Percentiles rank a stretch among this genome's conserved stretches.
These are phyloP conservation scores for Celastrina argiolus DNA, from an alignment of 2,888 invertebrate genomes.

Conservation along the genomic window DNA sequence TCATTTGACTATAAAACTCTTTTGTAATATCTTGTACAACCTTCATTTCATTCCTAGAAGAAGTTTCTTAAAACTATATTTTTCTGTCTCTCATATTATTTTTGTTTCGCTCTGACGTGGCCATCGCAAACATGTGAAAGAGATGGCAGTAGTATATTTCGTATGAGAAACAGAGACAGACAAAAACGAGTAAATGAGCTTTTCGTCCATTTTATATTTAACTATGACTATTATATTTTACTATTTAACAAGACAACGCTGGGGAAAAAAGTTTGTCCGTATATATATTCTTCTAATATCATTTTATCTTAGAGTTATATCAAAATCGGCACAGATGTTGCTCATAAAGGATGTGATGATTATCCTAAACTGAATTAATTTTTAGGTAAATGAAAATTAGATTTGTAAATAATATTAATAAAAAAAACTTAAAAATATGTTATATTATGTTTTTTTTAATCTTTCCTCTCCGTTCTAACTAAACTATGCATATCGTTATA, in stretches of 20 bases:
- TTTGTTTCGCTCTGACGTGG: not conserved
- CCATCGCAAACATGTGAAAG: too few relatives aligned
- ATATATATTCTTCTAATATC: not conserved
- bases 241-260: not conserved
- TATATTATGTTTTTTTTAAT: slow-evolving; percentile 37
- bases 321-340: slow-evolving; percentile 27
- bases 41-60: not conserved
- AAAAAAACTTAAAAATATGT: slow-evolving; percentile 40
- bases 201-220: too few relatives aligned
- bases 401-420: slow-evolving; percentile 74
- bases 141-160: too few relatives aligned
- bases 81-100: not conserved
- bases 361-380: slow-evolving; percentile 48
- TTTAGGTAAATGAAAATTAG: slow-evolving; percentile 71
- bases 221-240: not conserved
- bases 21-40: not conserved
- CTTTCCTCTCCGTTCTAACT: slow-evolving; percentile 24
- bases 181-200: not conserved
- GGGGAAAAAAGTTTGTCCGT: not conserved
- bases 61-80: not conserved
- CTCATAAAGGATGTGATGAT: slow-evolving; percentile 45
- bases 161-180: too few relatives aligned
- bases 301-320: slow-evolving; percentile 4
- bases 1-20: not conserved
- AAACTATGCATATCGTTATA: too few relatives aligned